A percentile compares a stretch with the other conserved stretches of the same genome.
phyloP scores from a whole-genome alignment of 2,888 invertebrate genomes.

The Steromphala cineraria region DNA sequence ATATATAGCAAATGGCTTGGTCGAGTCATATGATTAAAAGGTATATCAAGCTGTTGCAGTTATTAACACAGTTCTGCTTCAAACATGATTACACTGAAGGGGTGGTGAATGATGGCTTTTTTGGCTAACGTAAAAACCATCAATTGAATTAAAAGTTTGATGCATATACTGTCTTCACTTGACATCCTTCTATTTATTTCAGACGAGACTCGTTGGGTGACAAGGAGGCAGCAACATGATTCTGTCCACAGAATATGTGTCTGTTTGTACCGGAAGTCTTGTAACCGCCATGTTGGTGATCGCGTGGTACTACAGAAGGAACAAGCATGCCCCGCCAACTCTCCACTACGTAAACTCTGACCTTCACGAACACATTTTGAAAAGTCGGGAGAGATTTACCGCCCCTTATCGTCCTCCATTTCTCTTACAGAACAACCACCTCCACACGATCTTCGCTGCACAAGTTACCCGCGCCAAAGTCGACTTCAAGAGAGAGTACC shows the following conservation, averaged over 20 bases:
- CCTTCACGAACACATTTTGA: slow-evolving; percentile 39
- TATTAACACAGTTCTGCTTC: too few relatives aligned
- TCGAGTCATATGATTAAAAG: too few relatives aligned
- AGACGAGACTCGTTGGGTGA: too few relatives aligned
- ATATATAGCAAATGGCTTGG: too few relatives aligned
- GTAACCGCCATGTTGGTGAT: background rate
- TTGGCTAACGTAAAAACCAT: too few relatives aligned
- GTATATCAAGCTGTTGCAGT: too few relatives aligned
- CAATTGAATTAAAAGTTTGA: too few relatives aligned
- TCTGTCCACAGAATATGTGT: background rate
- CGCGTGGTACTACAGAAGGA: background rate
- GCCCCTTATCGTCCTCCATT: slow-evolving; percentile 37
- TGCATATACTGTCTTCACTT: too few relatives aligned
- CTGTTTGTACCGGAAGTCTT: background rate
- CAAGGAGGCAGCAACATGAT: background rate
- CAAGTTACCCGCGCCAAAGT: slow-evolving; percentile 20
- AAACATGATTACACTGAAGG: too few relatives aligned
- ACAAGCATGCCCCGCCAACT: background rate
- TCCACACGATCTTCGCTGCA: slow-evolving; percentile 44
- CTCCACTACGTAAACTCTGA: slow-evolving; percentile 43
- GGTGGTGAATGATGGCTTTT: too few relatives aligned
- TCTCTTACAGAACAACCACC: slow-evolving; percentile 41
- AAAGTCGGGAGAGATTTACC: slow-evolving; percentile 34
- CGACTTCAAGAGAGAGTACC: slow-evolving; percentile 40
- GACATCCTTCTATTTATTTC: too few relatives aligned